phyloP scores from a whole-genome alignment of 2,113 vertebrate species.

The Pteropus alecto region DNA sequence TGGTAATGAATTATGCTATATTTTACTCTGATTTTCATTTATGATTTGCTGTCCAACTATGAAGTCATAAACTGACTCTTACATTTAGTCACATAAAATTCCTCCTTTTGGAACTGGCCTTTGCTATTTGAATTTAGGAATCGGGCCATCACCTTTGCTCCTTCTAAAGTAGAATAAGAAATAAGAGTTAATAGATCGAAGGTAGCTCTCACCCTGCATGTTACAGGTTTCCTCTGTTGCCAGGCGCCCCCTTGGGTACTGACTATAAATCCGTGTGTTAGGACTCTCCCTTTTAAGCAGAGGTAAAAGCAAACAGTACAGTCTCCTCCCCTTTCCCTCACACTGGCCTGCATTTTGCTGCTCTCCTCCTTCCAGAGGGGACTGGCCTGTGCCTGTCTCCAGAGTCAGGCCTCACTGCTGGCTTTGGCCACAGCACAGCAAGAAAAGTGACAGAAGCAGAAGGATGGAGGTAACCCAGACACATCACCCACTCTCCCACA shows the following conservation, averaged over 20 bases:
- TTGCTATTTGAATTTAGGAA: neutral
- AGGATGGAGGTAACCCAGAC: neutral
- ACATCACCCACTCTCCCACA: neutral
- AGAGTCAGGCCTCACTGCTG: neutral
- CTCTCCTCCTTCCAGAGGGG: neutral
- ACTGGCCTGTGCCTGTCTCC: neutral
- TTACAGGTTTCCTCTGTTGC: neutral
- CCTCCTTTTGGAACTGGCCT: neutral
- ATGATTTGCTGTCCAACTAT: neutral
- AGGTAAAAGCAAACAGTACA: neutral
- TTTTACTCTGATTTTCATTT: neutral
- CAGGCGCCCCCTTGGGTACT: neutral
- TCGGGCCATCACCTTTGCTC: neutral
- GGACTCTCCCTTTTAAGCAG: neutral
- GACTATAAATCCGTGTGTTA: neutral
- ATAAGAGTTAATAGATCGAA: neutral
- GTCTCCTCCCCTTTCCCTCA: neutral
- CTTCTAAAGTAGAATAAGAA: neutral
- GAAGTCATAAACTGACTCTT: neutral
- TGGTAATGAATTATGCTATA: neutral
- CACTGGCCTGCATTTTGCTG: rapidly evolving
- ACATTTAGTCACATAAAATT: neutral
- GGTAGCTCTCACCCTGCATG: neutral
- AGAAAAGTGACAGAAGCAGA: neutral
- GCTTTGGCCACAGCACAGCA: neutral